phyloP scores from a whole-genome alignment of 1,140 invertebrate genomes.

The Drosophila oshimai region DNA sequence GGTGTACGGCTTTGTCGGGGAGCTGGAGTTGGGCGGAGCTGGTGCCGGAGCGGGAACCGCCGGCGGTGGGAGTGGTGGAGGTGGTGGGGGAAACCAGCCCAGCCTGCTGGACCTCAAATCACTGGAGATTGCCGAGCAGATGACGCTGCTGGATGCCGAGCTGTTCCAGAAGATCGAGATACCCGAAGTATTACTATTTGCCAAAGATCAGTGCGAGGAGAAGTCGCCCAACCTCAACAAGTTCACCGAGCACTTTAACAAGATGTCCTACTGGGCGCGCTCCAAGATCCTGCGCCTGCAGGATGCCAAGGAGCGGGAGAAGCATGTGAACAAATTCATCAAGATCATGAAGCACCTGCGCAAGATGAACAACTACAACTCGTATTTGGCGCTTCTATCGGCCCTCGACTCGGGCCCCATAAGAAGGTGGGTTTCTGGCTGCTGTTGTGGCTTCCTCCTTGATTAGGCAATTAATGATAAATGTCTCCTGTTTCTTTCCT shows the following conservation, averaged over 20 bases:
- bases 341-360: constrained; percentile 99
- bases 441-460: too few species aligned
- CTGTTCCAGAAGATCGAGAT: constrained; percentile 98
- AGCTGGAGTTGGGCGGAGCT: constrained; percentile 22
- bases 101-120: constrained; percentile 96
- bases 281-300: constrained; percentile 90
- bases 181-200: constrained; percentile 98
- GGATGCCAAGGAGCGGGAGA: constrained; percentile 96
- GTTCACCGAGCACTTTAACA: constrained; percentile 99
- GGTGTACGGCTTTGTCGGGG: constrained; percentile 24
- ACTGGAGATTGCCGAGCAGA: constrained; percentile 94
- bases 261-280: constrained; percentile 99
- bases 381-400: constrained; percentile 97
- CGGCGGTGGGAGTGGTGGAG: background rate
- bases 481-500: background rate
- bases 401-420: constrained; percentile 98
- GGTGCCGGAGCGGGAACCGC: background rate
- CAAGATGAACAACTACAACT: constrained; percentile 99
- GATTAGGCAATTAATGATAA: background rate
- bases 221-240: constrained; percentile 97
- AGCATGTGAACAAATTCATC: constrained; percentile 97
- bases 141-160: constrained; percentile 98
- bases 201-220: constrained; percentile 98
- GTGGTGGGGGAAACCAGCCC: constrained; percentile 21
- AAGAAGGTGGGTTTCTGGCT: constrained; percentile 84